Conservation (phyloP, 2,888 invertebrate genomes). For the Rambutsinella grinnellia region DNA sequence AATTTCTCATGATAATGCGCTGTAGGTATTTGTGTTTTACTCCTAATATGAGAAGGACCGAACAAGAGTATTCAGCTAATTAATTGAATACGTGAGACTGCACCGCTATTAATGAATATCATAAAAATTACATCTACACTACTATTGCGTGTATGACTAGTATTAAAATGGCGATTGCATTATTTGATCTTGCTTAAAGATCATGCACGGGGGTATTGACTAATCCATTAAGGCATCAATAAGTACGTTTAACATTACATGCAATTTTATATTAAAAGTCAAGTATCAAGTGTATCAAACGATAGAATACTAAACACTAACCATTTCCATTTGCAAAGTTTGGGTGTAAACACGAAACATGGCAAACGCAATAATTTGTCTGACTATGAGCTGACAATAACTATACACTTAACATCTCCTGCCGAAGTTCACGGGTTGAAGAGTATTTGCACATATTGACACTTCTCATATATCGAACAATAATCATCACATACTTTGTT, state of each 20-base stretch:
- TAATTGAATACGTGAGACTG: no score
- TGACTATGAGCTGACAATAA: neutral
- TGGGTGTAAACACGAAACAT: no score
- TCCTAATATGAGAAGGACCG: neutral
- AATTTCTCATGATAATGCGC: neutral
- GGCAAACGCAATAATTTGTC: constrained; percentile 1
- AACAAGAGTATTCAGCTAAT: neutral
- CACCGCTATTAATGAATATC: no score
- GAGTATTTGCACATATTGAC: neutral
- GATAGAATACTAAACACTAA: neutral
- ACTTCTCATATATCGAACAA: no score
- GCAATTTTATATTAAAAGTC: constrained; percentile 16
- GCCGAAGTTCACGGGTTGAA: constrained; percentile 29
- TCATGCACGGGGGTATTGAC: neutral
- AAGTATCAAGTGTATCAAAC: constrained; percentile 22
- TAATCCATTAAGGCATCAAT: no score
- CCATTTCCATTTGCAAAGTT: no score
- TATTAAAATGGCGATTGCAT: constrained; percentile 6
- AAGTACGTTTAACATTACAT: neutral
- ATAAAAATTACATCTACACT: no score
- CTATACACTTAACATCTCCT: neutral
- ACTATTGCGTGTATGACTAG: neutral
- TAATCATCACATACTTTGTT: neutral
- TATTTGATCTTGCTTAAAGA: constrained; percentile 50
- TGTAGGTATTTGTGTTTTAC: neutral